phyloP scores from a whole-genome alignment of 53 echinoderm and acorn worm genomes.

The Holothuria leucospilota region DNA sequence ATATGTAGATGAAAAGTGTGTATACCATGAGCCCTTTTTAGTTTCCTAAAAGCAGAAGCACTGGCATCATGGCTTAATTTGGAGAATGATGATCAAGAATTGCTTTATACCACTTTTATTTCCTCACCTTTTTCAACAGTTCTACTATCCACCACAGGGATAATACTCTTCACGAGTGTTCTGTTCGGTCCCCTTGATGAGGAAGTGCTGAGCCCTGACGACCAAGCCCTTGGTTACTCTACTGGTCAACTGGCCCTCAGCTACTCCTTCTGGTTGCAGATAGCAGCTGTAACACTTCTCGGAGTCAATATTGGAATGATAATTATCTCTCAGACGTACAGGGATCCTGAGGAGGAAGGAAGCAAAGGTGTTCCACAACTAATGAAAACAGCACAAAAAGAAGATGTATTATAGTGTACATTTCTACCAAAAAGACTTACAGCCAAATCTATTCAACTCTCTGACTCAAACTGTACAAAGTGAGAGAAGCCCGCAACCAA shows the following conservation, averaged over 20 bases:
- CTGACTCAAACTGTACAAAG: too few species aligned
- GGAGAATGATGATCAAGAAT: too few species aligned
- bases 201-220: neutral
- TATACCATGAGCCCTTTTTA: too few species aligned
- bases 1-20: too few species aligned
- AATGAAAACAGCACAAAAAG: neutral
- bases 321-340: slow-evolving; percentile 26
- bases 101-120: too few species aligned
- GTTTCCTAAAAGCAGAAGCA: too few species aligned
- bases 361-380: neutral
- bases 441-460: too few species aligned
- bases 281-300: slow-evolving; percentile 10
- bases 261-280: slow-evolving; percentile 59
- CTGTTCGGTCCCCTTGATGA: slow-evolving; percentile 21
- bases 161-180: neutral
- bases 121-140: slow-evolving; percentile 21
- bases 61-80: too few species aligned
- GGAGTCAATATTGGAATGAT: neutral
- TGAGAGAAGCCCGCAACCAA: too few species aligned
- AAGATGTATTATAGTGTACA: neutral
- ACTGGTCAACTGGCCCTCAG: slow-evolving; percentile 44
- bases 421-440: too few species aligned
- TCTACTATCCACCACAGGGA: neutral
- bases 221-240: slow-evolving; percentile 14
- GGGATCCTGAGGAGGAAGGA: neutral